Evolutionary conservation across 2,888 invertebrate genomes (phyloP).

Genomic region (Lordiphosa andalusiaca): DNA sequence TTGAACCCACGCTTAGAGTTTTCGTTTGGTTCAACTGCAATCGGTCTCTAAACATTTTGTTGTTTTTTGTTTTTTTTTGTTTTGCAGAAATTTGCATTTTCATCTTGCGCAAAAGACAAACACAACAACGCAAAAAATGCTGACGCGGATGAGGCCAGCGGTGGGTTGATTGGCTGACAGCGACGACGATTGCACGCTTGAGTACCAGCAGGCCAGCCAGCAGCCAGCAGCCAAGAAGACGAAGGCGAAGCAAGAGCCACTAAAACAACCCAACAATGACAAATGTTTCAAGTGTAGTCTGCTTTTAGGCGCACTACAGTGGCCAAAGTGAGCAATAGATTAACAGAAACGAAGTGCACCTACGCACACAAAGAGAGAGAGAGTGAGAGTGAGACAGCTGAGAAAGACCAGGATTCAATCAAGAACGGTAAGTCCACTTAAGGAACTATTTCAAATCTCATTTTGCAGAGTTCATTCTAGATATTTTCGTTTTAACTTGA

Average conservation of each 20-base stretch:
- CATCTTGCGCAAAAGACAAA: constrained; percentile 55
- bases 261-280: constrained; percentile 34
- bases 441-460: too few species aligned
- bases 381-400: too few species aligned
- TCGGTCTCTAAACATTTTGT: constrained; percentile 20
- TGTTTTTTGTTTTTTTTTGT: constrained; percentile 29
- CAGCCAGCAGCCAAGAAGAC: constrained; percentile 12
- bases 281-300: constrained; percentile 36
- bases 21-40: constrained; percentile 22
- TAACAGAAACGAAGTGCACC: background rate
- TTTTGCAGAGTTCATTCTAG: too few species aligned
- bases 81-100: constrained; percentile 77
- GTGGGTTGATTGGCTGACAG: constrained; percentile 58
- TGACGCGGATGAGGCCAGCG: constrained; percentile 37
- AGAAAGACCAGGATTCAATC: too few species aligned
- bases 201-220: constrained; percentile 19
- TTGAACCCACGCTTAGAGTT: constrained; percentile 34
- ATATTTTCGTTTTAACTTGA: too few species aligned
- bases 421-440: too few species aligned
- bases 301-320: constrained; percentile 39
- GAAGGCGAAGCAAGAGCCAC: constrained; percentile 9
- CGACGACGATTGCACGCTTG: constrained; percentile 44
- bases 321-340: constrained; percentile 27
- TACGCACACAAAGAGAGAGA: background rate
- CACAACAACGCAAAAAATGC: constrained; percentile 46